A percentile compares a stretch with the other conserved stretches of the same genome.
phyloP scores from a whole-genome alignment of 2,797 vertebrate genomes.

The Martes flavigula region DNA sequence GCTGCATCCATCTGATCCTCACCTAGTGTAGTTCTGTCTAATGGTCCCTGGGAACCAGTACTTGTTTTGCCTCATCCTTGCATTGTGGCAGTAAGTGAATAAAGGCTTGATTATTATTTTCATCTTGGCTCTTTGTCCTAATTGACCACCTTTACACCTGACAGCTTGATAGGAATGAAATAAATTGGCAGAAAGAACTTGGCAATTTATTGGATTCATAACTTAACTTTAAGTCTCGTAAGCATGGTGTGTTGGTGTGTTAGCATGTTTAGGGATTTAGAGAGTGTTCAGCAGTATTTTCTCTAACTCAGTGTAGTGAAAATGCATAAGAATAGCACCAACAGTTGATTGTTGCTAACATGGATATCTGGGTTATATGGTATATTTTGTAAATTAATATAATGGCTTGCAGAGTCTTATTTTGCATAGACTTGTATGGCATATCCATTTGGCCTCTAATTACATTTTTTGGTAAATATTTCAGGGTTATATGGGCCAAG shows the following conservation, averaged over 20 bases:
- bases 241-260: neutral
- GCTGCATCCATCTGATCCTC: neutral
- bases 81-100: neutral
- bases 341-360: neutral
- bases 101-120: conserved; percentile 48
- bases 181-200: too few species aligned
- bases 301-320: neutral
- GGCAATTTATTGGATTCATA: neutral
- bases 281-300: conserved; percentile 17
- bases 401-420: neutral
- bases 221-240: conserved; percentile 10
- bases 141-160: neutral
- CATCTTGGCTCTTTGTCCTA: conserved; percentile 29
- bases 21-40: neutral
- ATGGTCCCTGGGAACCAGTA: neutral
- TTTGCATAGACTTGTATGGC: neutral
- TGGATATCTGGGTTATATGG: neutral
- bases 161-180: neutral
- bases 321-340: neutral
- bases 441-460: conserved; percentile 19
- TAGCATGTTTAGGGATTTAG: neutral
- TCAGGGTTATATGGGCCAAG: neutral
- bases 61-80: neutral
- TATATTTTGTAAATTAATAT: conserved; percentile 40
- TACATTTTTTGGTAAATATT: neutral